Evolutionary conservation across 2,113 vertebrate genomes (phyloP).

Genomic region (Sus scrofa): DNA sequence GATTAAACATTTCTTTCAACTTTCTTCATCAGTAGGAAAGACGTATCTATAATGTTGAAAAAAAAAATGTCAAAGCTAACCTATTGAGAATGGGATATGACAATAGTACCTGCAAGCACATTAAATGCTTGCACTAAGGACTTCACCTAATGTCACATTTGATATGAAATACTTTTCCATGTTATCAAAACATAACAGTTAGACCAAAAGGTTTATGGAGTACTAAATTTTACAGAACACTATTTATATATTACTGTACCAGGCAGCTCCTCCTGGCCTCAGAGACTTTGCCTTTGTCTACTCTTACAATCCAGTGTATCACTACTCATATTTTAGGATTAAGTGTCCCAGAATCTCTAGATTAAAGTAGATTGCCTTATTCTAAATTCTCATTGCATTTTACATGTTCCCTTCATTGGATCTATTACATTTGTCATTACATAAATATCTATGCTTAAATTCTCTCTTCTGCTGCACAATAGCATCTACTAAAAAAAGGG

Average conservation of each 20-base stretch:
- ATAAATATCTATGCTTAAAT: conserved; percentile 18
- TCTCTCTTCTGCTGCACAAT: background rate
- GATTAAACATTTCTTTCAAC: background rate
- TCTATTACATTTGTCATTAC: background rate
- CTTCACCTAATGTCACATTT: background rate
- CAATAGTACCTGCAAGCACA: background rate
- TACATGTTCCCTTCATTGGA: background rate
- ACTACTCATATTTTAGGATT: background rate
- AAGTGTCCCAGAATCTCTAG: background rate
- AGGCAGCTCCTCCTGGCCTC: background rate
- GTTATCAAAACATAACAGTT: background rate
- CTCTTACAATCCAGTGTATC: background rate
- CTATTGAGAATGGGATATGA: background rate
- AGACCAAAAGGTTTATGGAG: background rate
- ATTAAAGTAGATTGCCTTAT: background rate
- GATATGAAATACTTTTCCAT: background rate
- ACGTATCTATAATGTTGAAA: background rate
- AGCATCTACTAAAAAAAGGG: background rate
- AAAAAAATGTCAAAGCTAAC: background rate
- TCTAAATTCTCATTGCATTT: background rate
- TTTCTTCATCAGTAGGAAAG: background rate
- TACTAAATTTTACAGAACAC: background rate
- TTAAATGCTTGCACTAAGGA: background rate
- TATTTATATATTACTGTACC: background rate
- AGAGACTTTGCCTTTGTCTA: background rate